Conservation (phyloP, 2,797 vertebrate genomes). For the Enteromius trimaculatus region DNA sequence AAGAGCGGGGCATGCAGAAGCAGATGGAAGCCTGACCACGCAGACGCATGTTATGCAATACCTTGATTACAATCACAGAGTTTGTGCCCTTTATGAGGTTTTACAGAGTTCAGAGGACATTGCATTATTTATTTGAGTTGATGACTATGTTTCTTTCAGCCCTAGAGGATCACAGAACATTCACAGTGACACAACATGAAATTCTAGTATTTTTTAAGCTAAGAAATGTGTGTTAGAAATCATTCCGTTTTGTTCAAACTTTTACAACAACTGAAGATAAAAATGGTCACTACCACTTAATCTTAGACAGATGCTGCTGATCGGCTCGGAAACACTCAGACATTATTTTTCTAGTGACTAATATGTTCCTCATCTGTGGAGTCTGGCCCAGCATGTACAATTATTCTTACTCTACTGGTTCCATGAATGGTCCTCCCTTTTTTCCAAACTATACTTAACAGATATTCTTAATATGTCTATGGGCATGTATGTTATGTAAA, state of each 20-base stretch:
- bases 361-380: constrained; percentile 21
- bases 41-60: neutral
- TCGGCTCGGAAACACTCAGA: constrained; percentile 5
- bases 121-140: constrained; percentile 7
- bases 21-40: neutral
- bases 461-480: neutral
- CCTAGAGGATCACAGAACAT: neutral
- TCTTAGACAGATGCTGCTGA: constrained; percentile 20
- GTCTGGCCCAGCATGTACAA: neutral
- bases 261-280: neutral
- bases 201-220: neutral
- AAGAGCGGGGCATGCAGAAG: neutral
- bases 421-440: neutral
- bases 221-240: neutral
- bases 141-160: neutral
- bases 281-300: constrained; percentile 10
- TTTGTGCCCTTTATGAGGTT: neutral
- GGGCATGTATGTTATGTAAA: neutral
- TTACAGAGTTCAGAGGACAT: neutral
- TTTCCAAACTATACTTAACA: neutral
- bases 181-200: neutral
- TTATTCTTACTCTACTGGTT: constrained; percentile 41
- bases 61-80: neutral
- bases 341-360: constrained; percentile 34
- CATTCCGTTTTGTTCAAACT: neutral